Evolutionary conservation across 2,113 vertebrate species (phyloP), one percentile per base, ranked within the genome.

Genomic region (Nothobranchius kuhntae): DNA sequence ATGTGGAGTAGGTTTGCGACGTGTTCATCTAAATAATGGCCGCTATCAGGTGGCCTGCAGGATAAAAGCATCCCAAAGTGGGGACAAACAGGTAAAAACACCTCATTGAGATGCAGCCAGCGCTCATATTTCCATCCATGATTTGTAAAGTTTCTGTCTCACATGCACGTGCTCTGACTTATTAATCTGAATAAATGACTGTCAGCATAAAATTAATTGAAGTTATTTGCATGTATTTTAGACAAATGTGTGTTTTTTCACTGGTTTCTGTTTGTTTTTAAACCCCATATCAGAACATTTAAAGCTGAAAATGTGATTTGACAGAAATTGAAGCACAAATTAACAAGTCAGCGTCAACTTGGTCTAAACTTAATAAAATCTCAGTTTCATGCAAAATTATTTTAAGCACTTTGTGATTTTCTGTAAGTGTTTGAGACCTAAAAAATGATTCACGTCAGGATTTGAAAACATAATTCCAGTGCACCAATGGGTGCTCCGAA

Each of bases 1-100:
- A 82, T 87, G 26, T 78, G 53, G 87, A 89, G 86, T 80, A 62
- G 75, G 3, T 80, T 83, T 75, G 66, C 7, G 10, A 53, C 35
- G 65, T 87, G 69, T 80, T 81, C 59, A 86, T 87, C 82, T 74
- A 85, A 87, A 91, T 88, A 87, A 87, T 88, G 57, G 63, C 52
- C 70, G 61, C 68, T 71, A 45, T 78, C 76, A 64, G 75, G 44
- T 53, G 67, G 78, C 76, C 80, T 85, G 53, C 81, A 54, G 65
- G 57, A 83, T 86, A 86, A 87, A 89, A 82, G 83, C 79, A 68
- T 82, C 77, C 78, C 61, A 84, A 82, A 82, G 77, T 81, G 81
- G 78, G 60, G 80, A 91, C 78, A 91, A 89, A 91, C 84, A 87
- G 75, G 80, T 85, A 72, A 53, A 86, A 87, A 80, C 35, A 51